Percentiles rank a stretch among this genome's conserved stretches.
These are phyloP conservation scores for Aphelinus atriplicis DNA, from an alignment of 1,140 invertebrate species.

Conservation along the genomic window DNA sequence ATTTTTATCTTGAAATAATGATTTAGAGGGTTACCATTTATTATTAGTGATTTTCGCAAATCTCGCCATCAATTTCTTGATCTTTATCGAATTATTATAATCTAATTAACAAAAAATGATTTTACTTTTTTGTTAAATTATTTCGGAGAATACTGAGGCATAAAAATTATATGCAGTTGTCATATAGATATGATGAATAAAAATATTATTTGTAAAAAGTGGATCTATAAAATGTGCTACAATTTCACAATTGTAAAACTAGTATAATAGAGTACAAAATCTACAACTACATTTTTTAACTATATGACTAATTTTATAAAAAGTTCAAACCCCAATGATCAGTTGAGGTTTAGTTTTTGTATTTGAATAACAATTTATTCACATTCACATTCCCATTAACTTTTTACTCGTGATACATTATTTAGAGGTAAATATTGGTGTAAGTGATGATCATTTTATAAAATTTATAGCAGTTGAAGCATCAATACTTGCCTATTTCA, in stretches of 20 bases:
- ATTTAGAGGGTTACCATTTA: constrained; percentile 27
- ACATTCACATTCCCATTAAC: constrained; percentile 24
- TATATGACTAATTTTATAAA: background rate
- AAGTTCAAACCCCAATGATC: constrained; percentile 12
- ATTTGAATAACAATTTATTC: constrained; percentile 34
- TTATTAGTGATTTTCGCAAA: constrained; percentile 7
- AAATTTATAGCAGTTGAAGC: constrained; percentile 25
- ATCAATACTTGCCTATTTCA: constrained; percentile 25
- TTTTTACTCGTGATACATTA: constrained; percentile 14
- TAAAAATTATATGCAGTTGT: no score
- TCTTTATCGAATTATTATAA: no score
- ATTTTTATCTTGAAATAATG: constrained; percentile 29
- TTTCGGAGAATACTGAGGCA: no score
- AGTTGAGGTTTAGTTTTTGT: constrained; percentile 19
- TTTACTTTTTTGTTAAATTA: no score
- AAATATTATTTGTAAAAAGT: no score
- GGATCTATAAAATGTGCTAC: no score
- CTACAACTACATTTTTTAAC: constrained; percentile 27
- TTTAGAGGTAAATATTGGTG: constrained; percentile 12
- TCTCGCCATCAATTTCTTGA: background rate
- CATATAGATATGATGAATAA: no score
- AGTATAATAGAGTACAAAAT: constrained; percentile 1
- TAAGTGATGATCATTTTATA: background rate
- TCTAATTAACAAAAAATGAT: no score
- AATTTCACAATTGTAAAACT: no score